Percentiles rank a stretch among this genome's conserved stretches.
phyloP scores from a whole-genome alignment of 2,113 vertebrate species.

The Macaca fascicularis region T2T-MFA8v1.1 NC_088379.1:26231501-26232000 shows the following conservation, averaged over 20 bases:
- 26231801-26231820: background rate
- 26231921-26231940: too few relatives aligned
- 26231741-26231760: background rate
- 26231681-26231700: constrained; percentile 51
- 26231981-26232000: background rate
- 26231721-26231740: background rate
- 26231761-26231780: background rate
- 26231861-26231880: background rate
- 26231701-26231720: background rate
- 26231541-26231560: constrained; percentile 47
- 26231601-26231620: constrained; percentile 57
- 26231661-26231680: constrained; percentile 43
- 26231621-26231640: constrained; percentile 59
- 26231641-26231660: constrained; percentile 43
- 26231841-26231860: background rate
- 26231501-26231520: background rate
- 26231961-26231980: background rate
- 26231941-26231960: background rate
- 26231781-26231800: background rate
- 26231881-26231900: too few relatives aligned
- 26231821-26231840: background rate
- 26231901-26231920: background rate
- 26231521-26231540: background rate
- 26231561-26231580: constrained; percentile 49
- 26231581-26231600: constrained; percentile 63